These are phyloP conservation scores for Euplexia lucipara DNA, from an alignment of 2,888 invertebrate species.

Conservation along the genomic window DNA sequence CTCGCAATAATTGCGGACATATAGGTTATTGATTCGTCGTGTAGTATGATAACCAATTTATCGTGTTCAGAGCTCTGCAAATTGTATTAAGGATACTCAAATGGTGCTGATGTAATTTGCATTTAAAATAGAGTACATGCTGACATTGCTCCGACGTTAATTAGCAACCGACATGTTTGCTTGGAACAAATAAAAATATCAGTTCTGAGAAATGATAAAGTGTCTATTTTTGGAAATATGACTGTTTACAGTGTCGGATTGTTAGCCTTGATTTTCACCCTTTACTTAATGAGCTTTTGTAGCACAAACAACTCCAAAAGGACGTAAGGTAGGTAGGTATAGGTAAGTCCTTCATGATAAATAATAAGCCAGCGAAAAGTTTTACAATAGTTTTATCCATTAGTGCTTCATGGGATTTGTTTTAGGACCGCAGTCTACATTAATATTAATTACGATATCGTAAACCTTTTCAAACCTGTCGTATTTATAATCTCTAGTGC, in stretches of 20 bases:
- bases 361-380: conserved; percentile 24
- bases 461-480: conserved; percentile 19
- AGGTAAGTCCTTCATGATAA: conserved; percentile 29
- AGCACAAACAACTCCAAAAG: conserved; percentile 38
- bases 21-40: conserved; percentile 29
- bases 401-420: conserved; percentile 1
- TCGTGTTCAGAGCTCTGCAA: conserved; percentile 13
- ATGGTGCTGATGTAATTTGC: conserved; percentile 31
- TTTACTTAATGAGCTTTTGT: conserved; percentile 54
- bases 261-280: conserved; percentile 20
- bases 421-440: neutral
- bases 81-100: conserved; percentile 14
- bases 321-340: too few relatives aligned
- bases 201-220: conserved; percentile 31
- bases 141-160: conserved; percentile 7
- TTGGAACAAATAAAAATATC: conserved; percentile 40
- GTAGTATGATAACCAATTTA: conserved; percentile 35
- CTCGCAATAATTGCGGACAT: conserved; percentile 22
- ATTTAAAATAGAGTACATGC: conserved; percentile 35
- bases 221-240: conserved; percentile 44
- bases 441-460: conserved; percentile 37
- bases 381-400: conserved; percentile 5
- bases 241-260: conserved; percentile 27
- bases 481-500: conserved; percentile 11
- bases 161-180: neutral